Conservation (phyloP, 2,797 vertebrate species). For the Tokudaia tokunoshimensis region DNA sequence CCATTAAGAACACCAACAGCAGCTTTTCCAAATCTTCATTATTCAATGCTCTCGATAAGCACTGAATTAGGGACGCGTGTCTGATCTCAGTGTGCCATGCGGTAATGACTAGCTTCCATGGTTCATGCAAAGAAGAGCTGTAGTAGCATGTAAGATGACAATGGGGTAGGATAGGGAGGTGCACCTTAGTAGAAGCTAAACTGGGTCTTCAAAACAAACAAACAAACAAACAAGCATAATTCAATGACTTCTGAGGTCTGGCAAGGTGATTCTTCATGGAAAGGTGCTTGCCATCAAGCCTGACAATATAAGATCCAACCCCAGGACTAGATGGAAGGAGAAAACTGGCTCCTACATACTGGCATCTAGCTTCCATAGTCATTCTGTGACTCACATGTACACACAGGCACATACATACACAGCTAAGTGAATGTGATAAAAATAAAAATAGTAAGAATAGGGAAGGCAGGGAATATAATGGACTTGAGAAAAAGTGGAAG, state of each 20-base stretch:
- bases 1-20: no score
- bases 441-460: not conserved
- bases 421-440: not conserved
- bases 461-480: fast-evolving
- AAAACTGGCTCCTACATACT: no score
- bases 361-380: not conserved
- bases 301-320: not conserved
- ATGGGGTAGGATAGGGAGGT: not conserved
- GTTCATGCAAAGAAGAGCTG: not conserved
- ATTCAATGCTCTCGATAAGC: not conserved
- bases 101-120: not conserved
- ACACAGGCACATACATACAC: not conserved
- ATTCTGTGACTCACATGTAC: no score
- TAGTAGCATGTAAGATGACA: fast-evolving
- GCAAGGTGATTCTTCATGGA: no score
- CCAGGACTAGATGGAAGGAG: not conserved
- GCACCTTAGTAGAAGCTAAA: not conserved
- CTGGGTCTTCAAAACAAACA: not conserved
- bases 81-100: not conserved
- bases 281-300: not conserved
- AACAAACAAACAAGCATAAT: no score
- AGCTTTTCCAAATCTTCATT: not conserved
- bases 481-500: not conserved
- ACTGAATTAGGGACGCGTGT: not conserved
- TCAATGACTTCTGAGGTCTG: not conserved